Evolutionary conservation across 2,113 vertebrate species (phyloP).

Genomic region (Rhabdomys dilectus): DNA sequence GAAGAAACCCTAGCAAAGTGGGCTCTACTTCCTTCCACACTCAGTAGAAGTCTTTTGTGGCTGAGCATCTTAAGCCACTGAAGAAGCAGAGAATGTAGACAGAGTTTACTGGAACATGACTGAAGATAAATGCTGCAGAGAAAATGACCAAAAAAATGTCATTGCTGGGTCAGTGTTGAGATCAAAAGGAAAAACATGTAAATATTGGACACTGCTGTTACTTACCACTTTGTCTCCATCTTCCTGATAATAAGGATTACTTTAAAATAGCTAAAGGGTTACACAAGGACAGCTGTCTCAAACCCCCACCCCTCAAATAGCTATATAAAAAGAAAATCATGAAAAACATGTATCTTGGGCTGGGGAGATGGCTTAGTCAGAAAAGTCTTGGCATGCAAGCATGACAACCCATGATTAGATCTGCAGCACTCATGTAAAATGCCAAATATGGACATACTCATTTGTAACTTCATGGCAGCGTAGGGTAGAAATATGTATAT

Average conservation of each 20-base stretch:
- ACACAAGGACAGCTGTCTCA: not conserved
- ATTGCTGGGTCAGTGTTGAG: not conserved
- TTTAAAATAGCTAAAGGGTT: slow-evolving; percentile 14
- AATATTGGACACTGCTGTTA: not conserved
- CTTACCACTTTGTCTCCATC: not conserved
- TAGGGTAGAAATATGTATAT: not conserved
- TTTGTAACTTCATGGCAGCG: not conserved
- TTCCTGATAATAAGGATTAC: not conserved
- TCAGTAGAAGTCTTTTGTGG: slow-evolving; percentile 86
- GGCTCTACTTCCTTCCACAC: slow-evolving; percentile 79
- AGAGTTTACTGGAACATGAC: slow-evolving; percentile 81
- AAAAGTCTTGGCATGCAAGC: not conserved
- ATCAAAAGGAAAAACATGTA: not conserved
- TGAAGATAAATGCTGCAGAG: slow-evolving; percentile 80
- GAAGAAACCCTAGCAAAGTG: slow-evolving; percentile 86
- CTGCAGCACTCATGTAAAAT: not conserved
- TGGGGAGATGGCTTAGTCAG: not conserved
- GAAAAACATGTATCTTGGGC: not conserved
- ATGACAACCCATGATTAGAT: not conserved
- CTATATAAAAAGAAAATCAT: not conserved
- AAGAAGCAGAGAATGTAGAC: slow-evolving; percentile 69
- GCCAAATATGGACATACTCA: not conserved
- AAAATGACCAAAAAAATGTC: not conserved
- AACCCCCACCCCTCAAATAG: not conserved
- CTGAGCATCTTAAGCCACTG: slow-evolving; percentile 77